Conservation (phyloP, 2,113 vertebrate species). For the Tilapia sparmanii region DNA sequence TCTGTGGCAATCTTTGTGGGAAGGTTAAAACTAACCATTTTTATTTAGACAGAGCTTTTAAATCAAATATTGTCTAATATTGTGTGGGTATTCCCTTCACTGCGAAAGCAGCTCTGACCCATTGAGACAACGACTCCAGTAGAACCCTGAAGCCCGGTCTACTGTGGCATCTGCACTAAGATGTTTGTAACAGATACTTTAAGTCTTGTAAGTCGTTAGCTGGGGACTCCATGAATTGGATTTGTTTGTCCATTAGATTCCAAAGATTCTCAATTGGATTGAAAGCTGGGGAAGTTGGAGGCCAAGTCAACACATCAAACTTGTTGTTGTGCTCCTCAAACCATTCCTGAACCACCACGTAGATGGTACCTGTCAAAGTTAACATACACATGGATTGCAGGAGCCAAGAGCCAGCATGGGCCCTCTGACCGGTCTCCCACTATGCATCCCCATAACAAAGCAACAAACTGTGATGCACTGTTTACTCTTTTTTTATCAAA, state of each 20-base stretch:
- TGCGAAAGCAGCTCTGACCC: not conserved
- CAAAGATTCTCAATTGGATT: not conserved
- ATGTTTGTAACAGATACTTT: not conserved
- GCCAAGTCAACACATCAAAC: not conserved
- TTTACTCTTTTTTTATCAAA: not conserved
- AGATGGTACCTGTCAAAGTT: not conserved
- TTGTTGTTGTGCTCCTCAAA: not conserved
- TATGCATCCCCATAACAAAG: not conserved
- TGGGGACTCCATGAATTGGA: not conserved
- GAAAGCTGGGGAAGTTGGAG: not conserved
- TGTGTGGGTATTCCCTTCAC: not conserved
- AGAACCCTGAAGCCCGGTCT: not conserved
- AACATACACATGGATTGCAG: not conserved
- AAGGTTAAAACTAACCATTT: not conserved
- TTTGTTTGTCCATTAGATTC: not conserved
- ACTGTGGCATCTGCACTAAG: not conserved
- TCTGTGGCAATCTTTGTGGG: not conserved
- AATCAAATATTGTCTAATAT: not conserved
- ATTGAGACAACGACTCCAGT: not conserved
- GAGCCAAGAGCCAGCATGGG: not conserved
- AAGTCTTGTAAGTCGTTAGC: not conserved
- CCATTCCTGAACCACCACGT: not conserved
- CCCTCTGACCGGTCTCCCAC: not conserved
- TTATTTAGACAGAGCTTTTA: not conserved
- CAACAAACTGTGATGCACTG: not conserved